Conservation (phyloP, 2,797 vertebrate genomes). For the Choloepus didactylus region DNA sequence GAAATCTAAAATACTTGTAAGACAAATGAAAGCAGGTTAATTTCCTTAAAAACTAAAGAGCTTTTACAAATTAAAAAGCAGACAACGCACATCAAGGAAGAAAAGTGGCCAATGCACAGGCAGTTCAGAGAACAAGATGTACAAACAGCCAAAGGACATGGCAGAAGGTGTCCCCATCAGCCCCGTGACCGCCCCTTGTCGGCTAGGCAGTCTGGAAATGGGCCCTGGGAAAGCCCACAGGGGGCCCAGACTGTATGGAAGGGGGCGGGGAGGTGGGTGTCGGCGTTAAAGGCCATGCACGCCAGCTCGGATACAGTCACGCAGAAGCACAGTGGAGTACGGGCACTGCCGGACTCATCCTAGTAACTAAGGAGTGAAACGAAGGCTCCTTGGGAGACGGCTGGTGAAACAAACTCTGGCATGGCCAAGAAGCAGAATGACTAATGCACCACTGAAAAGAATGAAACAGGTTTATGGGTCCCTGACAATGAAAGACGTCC, state of each 20-base stretch:
- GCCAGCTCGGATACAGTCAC: not conserved
- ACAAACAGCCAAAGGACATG: rapidly evolving
- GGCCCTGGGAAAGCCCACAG: not conserved
- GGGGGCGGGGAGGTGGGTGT: too few species aligned
- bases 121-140: not conserved
- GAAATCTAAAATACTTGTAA: not conserved
- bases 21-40: not conserved
- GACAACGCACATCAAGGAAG: not conserved
- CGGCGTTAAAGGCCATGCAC: too few species aligned
- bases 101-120: rapidly evolving
- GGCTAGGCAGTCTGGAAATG: not conserved
- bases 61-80: not conserved
- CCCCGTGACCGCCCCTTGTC: too few species aligned
- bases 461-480: not conserved
- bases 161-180: rapidly evolving
- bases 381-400: rapidly evolving
- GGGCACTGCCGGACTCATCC: too few species aligned
- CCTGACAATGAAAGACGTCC: too few species aligned
- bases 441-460: rapidly evolving
- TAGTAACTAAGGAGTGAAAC: rapidly evolving
- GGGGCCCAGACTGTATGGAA: rapidly evolving
- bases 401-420: not conserved
- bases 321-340: rapidly evolving
- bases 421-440: not conserved
- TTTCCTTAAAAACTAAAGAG: not conserved